Evolutionary conservation across 1,140 invertebrate genomes (phyloP).

Genomic region (Neuroterus valhalla): DNA sequence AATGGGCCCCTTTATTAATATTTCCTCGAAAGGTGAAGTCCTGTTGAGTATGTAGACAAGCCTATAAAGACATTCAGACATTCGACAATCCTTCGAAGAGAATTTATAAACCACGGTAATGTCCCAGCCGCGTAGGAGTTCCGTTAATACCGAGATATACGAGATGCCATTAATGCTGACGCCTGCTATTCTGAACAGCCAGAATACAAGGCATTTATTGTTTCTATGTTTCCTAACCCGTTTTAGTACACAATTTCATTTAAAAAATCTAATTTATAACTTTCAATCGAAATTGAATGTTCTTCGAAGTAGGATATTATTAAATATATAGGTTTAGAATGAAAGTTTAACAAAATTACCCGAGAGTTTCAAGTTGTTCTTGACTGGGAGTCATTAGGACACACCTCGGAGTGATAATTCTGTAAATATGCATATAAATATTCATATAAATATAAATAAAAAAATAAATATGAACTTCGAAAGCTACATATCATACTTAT

Average conservation of each 20-base stretch:
- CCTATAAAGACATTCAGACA: neutral
- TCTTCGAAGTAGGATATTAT: too few species aligned
- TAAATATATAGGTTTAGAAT: neutral
- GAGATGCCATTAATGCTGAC: too few species aligned
- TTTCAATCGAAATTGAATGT: neutral
- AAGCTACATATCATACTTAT: neutral
- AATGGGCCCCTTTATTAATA: conserved; percentile 43
- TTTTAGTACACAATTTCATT: too few species aligned
- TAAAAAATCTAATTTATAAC: too few species aligned
- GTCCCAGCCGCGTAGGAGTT: conserved; percentile 48
- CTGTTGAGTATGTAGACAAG: conserved; percentile 16
- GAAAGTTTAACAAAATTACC: neutral
- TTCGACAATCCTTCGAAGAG: neutral
- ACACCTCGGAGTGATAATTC: neutral
- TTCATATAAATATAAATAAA: neutral
- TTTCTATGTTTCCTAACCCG: too few species aligned
- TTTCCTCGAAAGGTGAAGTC: conserved; percentile 43
- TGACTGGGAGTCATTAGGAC: neutral
- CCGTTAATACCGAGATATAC: conserved; percentile 44
- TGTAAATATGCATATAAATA: neutral
- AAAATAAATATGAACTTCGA: neutral
- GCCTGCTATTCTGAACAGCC: too few species aligned
- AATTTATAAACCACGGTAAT: conserved; percentile 10
- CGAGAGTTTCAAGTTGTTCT: neutral
- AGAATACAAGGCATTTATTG: too few species aligned